These are phyloP conservation scores for Leptopilina clavipes DNA, from an alignment of 1,140 invertebrate species.

Conservation along the genomic window DNA sequence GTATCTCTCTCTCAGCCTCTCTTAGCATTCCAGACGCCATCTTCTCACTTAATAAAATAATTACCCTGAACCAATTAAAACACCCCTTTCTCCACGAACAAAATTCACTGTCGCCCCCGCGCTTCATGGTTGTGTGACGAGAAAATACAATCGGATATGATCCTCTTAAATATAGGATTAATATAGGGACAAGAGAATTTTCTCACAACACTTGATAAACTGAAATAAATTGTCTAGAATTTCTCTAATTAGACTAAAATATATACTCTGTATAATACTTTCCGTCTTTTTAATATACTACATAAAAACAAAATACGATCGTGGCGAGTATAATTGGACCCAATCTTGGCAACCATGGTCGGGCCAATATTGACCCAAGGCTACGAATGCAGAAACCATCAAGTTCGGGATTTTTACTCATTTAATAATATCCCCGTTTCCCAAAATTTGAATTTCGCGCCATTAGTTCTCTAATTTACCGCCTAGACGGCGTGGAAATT, in stretches of 20 bases:
- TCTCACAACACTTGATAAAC: constrained; percentile 21
- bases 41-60: constrained; percentile 75
- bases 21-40: constrained; percentile 72
- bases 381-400: no score
- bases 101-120: constrained; percentile 45
- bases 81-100: constrained; percentile 47
- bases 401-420: no score
- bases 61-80: constrained; percentile 72
- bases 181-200: background rate
- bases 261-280: no score
- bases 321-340: no score
- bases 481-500: no score
- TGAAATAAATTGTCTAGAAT: constrained; percentile 1
- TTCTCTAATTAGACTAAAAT: background rate
- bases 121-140: constrained; percentile 40
- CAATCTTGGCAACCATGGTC: no score
- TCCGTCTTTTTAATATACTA: no score
- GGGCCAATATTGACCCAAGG: no score
- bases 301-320: no score
- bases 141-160: constrained; percentile 48
- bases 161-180: constrained; percentile 38
- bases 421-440: no score
- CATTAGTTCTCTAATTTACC: no score
- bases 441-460: no score
- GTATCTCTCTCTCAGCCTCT: constrained; percentile 55